These are phyloP conservation scores for Rhaphigaster nebulosa DNA, from an alignment of 2,888 invertebrate species.

Conservation along the genomic window DNA sequence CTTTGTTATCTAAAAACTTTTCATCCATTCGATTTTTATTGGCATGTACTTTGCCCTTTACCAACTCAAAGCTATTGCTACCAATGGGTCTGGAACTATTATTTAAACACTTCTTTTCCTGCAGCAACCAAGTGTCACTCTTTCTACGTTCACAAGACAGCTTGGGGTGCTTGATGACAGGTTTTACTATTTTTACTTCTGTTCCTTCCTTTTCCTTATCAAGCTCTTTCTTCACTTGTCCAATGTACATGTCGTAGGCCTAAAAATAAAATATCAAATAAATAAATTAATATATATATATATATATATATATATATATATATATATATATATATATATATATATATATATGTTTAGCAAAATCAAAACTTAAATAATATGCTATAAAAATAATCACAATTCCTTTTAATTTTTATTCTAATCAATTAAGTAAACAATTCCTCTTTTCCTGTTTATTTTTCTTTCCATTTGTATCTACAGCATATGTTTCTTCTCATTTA, in stretches of 20 bases:
- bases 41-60: not conserved
- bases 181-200: constrained; percentile 66
- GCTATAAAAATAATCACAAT: not conserved
- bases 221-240: constrained; percentile 67
- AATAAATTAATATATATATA: too few relatives aligned
- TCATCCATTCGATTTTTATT: constrained; percentile 2
- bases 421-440: not conserved
- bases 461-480: too few relatives aligned
- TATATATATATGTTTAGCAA: not conserved
- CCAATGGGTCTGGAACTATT: not conserved
- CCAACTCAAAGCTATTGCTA: not conserved
- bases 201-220: constrained; percentile 68
- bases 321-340: too few relatives aligned
- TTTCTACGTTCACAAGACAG: constrained; percentile 62
- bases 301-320: too few relatives aligned
- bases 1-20: constrained; percentile 21
- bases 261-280: constrained; percentile 62
- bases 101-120: constrained; percentile 31
- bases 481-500: not conserved
- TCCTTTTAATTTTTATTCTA: not conserved
- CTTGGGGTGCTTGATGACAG: constrained; percentile 70
- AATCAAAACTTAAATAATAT: not conserved
- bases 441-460: not conserved
- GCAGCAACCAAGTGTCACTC: constrained; percentile 60
- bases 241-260: constrained; percentile 67